Conservation (phyloP, 2,888 invertebrate species). For the Copidosoma aretas region DNA sequence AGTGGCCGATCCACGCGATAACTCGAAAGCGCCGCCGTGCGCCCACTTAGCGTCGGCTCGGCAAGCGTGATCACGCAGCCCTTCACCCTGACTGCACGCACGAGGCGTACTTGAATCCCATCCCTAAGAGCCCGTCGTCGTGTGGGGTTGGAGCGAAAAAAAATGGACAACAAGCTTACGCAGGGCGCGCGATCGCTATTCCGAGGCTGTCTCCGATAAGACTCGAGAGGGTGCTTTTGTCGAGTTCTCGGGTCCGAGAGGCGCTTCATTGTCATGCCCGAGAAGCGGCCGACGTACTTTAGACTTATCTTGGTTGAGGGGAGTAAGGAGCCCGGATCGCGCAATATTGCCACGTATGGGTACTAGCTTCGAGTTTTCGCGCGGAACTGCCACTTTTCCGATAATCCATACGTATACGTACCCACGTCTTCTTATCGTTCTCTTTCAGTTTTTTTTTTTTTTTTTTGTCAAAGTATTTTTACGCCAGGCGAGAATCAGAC, state of each 20-base stretch:
- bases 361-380: not conserved
- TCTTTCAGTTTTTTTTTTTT: not conserved
- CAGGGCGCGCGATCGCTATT: slow-evolving; percentile 5
- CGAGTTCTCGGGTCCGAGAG: slow-evolving; percentile 11
- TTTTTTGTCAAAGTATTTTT: not conserved
- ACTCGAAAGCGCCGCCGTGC: not conserved
- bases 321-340: not conserved
- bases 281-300: not conserved
- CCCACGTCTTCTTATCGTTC: not conserved
- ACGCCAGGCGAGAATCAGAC: not conserved
- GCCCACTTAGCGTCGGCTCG: not conserved
- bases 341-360: not conserved
- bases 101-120: not conserved
- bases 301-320: not conserved
- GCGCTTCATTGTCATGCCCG: slow-evolving; percentile 14
- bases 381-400: slow-evolving; percentile 25
- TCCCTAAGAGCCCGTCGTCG: not conserved
- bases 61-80: not conserved
- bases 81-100: not conserved
- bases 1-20: slow-evolving; percentile 16
- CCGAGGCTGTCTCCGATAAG: slow-evolving; percentile 9
- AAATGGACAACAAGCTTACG: not conserved
- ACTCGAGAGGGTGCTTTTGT: slow-evolving; percentile 5
- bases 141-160: not conserved
- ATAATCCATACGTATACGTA: slow-evolving; percentile 9